phyloP scores from a whole-genome alignment of 2,113 vertebrate species.

The Sminthopsis crassicaudata region DNA sequence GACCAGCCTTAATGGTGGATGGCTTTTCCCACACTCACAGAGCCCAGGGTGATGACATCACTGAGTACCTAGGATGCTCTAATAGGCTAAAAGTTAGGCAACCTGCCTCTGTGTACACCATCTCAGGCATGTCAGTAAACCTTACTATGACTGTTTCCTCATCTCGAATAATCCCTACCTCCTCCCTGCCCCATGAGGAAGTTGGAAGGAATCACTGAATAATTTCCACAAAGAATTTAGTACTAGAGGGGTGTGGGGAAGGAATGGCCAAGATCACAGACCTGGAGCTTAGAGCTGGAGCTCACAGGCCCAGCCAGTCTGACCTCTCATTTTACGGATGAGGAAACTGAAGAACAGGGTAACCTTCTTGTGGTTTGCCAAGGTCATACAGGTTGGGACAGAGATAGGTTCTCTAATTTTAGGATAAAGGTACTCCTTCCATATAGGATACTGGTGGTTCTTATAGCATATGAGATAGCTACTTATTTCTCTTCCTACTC shows the following conservation, averaged over 20 bases:
- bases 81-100: slow-evolving; percentile 29
- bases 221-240: slow-evolving; percentile 65
- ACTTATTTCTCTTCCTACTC: slow-evolving; percentile 47
- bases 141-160: slow-evolving; percentile 56
- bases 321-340: background rate
- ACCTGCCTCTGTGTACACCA: background rate
- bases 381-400: background rate
- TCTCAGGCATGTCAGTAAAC: slow-evolving; percentile 39
- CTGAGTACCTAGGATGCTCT: background rate
- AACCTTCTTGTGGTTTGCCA: background rate
- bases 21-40: slow-evolving; percentile 8
- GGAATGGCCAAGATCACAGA: background rate
- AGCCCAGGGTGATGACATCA: background rate
- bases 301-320: background rate
- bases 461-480: slow-evolving; percentile 63
- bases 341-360: background rate
- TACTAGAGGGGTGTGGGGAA: slow-evolving; percentile 22
- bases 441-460: slow-evolving; percentile 56
- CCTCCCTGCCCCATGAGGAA: slow-evolving; percentile 62
- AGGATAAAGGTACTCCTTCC: slow-evolving; percentile 50
- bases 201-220: slow-evolving; percentile 73
- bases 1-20: background rate
- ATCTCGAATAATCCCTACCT: slow-evolving; percentile 57
- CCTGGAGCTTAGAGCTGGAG: background rate
- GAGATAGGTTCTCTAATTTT: background rate